These are phyloP conservation scores for Bombus haemorrhoidalis DNA, from an alignment of 1,140 invertebrate species.

Conservation along the genomic window DNA sequence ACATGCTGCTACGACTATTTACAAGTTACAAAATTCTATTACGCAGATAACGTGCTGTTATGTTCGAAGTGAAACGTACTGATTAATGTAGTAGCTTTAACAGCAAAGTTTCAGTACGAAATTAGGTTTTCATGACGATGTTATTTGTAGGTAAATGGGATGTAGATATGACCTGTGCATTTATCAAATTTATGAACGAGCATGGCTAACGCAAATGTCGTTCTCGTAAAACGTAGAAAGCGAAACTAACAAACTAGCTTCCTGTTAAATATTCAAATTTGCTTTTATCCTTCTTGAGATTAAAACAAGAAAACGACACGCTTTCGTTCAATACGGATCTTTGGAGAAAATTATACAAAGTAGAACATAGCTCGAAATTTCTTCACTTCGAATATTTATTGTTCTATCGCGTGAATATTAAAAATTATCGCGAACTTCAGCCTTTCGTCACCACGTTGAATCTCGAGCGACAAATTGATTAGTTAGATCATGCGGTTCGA, in stretches of 20 bases:
- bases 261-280: no score
- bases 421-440: not conserved
- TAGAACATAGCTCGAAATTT: no score
- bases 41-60: not conserved
- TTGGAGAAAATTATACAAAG: no score
- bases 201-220: no score
- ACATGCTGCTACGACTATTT: not conserved
- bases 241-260: no score
- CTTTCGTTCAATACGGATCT: no score
- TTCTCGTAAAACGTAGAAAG: not conserved
- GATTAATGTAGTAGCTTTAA: not conserved
- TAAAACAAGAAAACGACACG: no score
- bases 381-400: no score
- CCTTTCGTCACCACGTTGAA: not conserved
- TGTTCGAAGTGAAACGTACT: conserved; percentile 1
- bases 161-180: not conserved
- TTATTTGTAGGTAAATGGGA: conserved; percentile 4
- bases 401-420: not conserved
- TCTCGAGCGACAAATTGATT: not conserved
- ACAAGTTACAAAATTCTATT: not conserved
- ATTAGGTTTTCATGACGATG: not conserved
- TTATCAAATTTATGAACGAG: not conserved
- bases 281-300: no score
- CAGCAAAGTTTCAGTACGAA: not conserved
- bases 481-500: not conserved